These are phyloP conservation scores for Anguilla megastoma DNA, from an alignment of 2,797 vertebrate species.

Conservation along the genomic window DNA sequence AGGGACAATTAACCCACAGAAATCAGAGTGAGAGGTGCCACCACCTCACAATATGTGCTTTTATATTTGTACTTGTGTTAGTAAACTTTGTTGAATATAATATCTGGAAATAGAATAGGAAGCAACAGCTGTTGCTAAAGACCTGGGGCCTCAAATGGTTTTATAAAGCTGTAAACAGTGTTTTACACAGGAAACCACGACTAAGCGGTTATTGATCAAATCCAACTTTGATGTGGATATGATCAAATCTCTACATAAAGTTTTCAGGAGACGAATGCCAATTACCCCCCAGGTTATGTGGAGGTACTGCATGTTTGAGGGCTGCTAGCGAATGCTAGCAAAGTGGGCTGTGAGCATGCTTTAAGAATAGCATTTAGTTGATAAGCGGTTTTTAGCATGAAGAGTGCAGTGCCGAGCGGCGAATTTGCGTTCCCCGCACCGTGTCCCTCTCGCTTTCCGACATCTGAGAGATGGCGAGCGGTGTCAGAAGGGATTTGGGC, in stretches of 20 bases:
- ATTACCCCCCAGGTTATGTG: neutral
- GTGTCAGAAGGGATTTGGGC: conserved; percentile 75
- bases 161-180: neutral
- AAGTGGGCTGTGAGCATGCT: neutral
- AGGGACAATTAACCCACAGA: too few species aligned
- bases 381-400: neutral
- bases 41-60: neutral
- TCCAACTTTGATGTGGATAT: too few species aligned
- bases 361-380: too few species aligned
- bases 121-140: neutral
- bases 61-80: neutral
- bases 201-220: neutral
- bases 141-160: neutral
- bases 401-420: conserved; percentile 38
- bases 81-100: neutral
- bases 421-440: conserved; percentile 35
- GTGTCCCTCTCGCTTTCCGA: conserved; percentile 46
- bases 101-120: neutral
- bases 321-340: neutral
- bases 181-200: neutral
- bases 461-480: conserved; percentile 66
- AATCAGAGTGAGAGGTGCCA: too few species aligned
- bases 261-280: neutral
- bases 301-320: neutral
- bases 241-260: neutral